Conservation (phyloP, 1,140 invertebrate genomes). For the Hydropsyche tenuis region DNA sequence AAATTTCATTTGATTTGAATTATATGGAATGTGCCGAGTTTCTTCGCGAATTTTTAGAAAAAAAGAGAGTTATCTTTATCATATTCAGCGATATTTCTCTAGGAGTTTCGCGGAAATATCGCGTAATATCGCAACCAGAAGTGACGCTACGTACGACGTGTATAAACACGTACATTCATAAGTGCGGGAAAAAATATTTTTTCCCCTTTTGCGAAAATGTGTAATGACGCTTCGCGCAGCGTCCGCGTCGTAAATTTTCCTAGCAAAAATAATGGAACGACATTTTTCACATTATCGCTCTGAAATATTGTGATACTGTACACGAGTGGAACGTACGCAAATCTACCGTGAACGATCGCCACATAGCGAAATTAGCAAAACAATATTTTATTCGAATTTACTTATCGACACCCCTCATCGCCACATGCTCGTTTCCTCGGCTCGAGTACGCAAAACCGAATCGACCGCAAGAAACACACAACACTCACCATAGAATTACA, state of each 20-base stretch:
- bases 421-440: too few species aligned
- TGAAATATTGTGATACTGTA: constrained; percentile 26
- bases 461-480: not conserved
- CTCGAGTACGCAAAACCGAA: too few species aligned
- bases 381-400: too few species aligned
- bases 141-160: constrained; percentile 27
- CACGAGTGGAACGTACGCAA: not conserved
- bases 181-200: constrained; percentile 25
- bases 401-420: too few species aligned
- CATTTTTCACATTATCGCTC: constrained; percentile 33
- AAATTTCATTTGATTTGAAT: too few species aligned
- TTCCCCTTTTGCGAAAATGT: constrained; percentile 21
- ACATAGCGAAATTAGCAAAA: not conserved
- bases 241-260: constrained; percentile 16
- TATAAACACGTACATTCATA: constrained; percentile 3
- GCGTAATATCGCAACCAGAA: not conserved
- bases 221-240: constrained; percentile 32
- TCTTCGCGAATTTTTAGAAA: too few species aligned
- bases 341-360: not conserved
- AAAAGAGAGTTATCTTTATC: too few species aligned
- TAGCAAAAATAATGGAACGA: constrained; percentile 28
- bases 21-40: too few species aligned
- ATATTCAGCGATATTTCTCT: not conserved
- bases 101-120: not conserved
- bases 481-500: too few species aligned